These are phyloP conservation scores for Microcebus tavaratra DNA, from an alignment of 2,113 vertebrate species.

Conservation along the genomic window DNA sequence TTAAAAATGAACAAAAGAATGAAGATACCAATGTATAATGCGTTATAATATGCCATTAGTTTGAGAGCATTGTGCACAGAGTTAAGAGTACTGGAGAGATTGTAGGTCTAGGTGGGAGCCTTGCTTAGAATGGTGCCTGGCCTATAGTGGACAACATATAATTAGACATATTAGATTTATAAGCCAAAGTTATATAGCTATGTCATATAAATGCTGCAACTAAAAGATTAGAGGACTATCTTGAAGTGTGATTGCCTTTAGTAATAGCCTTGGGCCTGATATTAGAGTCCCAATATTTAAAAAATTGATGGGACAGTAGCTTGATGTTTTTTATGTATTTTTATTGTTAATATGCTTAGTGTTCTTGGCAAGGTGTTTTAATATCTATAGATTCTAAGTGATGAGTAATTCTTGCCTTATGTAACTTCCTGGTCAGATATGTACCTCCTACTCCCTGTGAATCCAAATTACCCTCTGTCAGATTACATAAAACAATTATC, in stretches of 20 bases:
- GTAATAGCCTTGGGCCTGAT: not conserved
- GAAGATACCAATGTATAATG: not conserved
- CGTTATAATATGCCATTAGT: not conserved
- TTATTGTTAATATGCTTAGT: not conserved
- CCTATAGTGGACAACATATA: not conserved
- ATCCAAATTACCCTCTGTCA: conserved; percentile 48
- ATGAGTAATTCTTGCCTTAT: not conserved
- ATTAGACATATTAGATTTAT: not conserved
- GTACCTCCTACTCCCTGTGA: conserved; percentile 16
- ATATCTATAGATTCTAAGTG: conserved; percentile 21
- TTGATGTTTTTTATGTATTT: not conserved
- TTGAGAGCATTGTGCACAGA: not conserved
- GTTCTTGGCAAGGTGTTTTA: not conserved
- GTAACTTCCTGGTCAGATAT: conserved; percentile 10
- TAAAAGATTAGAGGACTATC: not conserved
- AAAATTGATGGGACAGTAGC: not conserved
- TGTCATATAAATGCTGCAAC: not conserved
- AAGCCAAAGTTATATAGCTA: not conserved
- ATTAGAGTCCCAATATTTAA: not conserved
- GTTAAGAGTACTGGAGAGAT: not conserved
- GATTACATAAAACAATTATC: conserved; percentile 60
- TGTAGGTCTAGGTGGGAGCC: rapidly evolving
- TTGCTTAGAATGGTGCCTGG: not conserved
- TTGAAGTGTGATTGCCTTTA: not conserved
- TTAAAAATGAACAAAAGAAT: not conserved